Base-by-base conservation (phyloP, 2,113 vertebrate species). In the Ginglymostoma cirratum region DNA sequence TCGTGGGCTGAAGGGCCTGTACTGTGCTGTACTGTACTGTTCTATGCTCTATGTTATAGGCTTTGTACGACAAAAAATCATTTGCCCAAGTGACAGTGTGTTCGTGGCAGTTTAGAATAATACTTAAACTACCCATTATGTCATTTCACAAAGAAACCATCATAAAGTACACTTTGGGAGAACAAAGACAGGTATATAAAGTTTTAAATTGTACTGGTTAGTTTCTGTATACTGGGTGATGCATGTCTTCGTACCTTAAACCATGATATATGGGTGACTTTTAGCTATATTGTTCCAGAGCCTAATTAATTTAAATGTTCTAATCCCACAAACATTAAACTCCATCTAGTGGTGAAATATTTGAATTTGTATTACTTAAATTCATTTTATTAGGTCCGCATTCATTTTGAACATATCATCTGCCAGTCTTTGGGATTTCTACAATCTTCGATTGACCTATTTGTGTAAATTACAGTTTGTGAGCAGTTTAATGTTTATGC, bases 401-500 rank as follows among this genome's bases (percentile, higher is more conserved):
- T 38, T 5, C 38, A 42, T 83, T 90, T 94, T 70, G 66, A 70
- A 67, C n/a, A 69, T 30, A 34, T 61, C 30, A 38, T 30, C 19
- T 67, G 66, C 70, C n/a, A 45, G 38, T 48, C 23, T 14, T 15
- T 72, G 38, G 21, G 8, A 45, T 45, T 95, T 72, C 8, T 38
- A 8, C 38, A 70, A 70, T 95, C 45, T 76, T 38, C 30, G 67
- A 48, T 76, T 95, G 94, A 72, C 67, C 94, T 72, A 52, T 72
- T 95, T 70, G 24, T 48, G 94, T 34, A 76, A 95, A 10, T 95
- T 45, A 45, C 93, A 70, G 38, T 17, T 93, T 93, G 89, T 93
- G 89, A 65, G 27, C 94, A 76, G 48, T 95, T 95, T 90, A 90
- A 17, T 34, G 87, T 90, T 90, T 90, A 19, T 34, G 61, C 52